Percentiles rank a stretch among this genome's conserved stretches.
Evolutionary conservation across 2,888 invertebrate species (phyloP).

Genomic region (Cataglyphis cursor): DNA sequence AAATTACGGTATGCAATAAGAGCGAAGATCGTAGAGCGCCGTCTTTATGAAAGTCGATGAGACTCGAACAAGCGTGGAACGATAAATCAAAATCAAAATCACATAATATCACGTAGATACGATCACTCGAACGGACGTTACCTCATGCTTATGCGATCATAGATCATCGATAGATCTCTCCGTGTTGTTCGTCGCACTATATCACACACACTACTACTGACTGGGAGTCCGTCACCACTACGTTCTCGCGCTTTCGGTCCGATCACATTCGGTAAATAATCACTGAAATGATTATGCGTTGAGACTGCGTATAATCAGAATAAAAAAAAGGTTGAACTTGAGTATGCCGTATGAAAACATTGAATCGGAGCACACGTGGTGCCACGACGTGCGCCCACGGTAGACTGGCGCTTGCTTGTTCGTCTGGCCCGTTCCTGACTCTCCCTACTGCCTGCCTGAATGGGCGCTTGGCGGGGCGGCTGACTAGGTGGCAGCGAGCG

Average conservation of each 20-base stretch:
- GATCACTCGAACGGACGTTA: constrained; percentile 24
- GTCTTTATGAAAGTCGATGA: constrained; percentile 1
- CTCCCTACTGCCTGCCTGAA: constrained; percentile 81
- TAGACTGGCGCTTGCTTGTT: constrained; percentile 83
- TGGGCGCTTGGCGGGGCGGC: constrained; percentile 64
- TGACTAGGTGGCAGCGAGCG: constrained; percentile 63
- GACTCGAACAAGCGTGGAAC: not conserved
- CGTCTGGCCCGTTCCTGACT: constrained; percentile 85
- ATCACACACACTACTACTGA: constrained; percentile 43
- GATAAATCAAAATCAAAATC: constrained; percentile 17
- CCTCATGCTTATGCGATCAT: constrained; percentile 37
- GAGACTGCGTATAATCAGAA: not conserved
- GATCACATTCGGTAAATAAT: constrained; percentile 1
- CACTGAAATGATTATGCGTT: not conserved
- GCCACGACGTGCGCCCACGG: constrained; percentile 83
- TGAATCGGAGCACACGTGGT: constrained; percentile 76
- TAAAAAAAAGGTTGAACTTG: not conserved
- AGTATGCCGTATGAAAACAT: not conserved
- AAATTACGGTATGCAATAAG: not conserved
- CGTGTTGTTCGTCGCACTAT: constrained; percentile 30
- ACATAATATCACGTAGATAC: constrained; percentile 1
- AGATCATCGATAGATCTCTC: constrained; percentile 48
- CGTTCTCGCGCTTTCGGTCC: not conserved
- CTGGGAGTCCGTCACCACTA: not conserved
- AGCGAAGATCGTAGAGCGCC: not conserved